phyloP scores from a whole-genome alignment of 2,797 vertebrate species.

The Muraenolepis orangiensis region DNA sequence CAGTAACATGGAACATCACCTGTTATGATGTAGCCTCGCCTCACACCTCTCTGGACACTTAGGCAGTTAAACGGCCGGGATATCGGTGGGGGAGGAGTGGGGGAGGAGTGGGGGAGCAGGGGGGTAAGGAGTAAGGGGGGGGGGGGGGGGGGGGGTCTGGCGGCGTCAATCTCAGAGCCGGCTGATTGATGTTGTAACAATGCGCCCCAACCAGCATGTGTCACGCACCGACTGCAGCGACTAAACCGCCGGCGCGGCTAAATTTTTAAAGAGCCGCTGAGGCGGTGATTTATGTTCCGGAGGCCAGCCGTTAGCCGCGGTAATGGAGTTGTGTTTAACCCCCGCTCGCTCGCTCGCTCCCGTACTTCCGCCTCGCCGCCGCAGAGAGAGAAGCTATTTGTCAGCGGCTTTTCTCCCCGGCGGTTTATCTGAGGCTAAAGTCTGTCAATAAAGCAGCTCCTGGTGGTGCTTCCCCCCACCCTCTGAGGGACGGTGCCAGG shows the following conservation, averaged over 20 bases:
- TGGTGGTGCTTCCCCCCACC: too few relatives aligned
- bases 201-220: background rate
- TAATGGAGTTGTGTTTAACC: conserved; percentile 55
- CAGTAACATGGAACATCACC: too few relatives aligned
- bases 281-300: conserved; percentile 50
- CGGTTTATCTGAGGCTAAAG: conserved; percentile 17
- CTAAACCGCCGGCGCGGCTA: conserved; percentile 39
- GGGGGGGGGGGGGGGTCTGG: too few relatives aligned
- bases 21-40: too few relatives aligned
- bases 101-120: too few relatives aligned
- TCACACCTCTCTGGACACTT: too few relatives aligned
- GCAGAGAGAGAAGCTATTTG: conserved; percentile 45
- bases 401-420: conserved; percentile 34
- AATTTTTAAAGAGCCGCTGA: conserved; percentile 50
- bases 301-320: conserved; percentile 35
- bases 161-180: too few relatives aligned
- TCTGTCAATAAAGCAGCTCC: conserved; percentile 9
- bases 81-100: too few relatives aligned
- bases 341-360: conserved; percentile 39
- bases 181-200: too few relatives aligned
- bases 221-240: conserved; percentile 28
- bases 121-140: too few relatives aligned
- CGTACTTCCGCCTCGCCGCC: conserved; percentile 33
- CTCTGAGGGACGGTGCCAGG: too few relatives aligned
- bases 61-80: too few relatives aligned